Base-by-base conservation (phyloP, 1,140 invertebrate species). In the Ceratina australensis region DNA sequence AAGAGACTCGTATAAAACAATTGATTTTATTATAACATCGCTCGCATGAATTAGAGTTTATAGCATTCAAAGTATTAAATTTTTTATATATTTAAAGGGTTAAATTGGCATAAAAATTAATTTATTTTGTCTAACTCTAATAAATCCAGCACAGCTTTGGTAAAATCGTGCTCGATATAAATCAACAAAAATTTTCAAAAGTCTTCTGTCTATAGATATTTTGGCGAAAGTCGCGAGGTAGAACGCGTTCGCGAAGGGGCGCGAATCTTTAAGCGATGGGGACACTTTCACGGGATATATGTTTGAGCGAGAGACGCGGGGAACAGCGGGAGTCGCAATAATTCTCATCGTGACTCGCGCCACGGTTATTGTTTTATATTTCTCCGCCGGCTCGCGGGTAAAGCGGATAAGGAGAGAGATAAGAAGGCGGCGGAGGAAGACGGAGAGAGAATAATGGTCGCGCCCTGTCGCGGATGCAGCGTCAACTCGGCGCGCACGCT, bases 351-450 rank as follows among this genome's bases (percentile, higher is more conserved):
- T 49, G 73, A 56, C 61, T 66, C 61, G 64, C 73, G 33, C 50
- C 61, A 47, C 20, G 24, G 26, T 78, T 82, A 82, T 78, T 81
- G 66, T 82, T 82, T 81, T 63, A 68, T 72, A 66, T 42, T 81
- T 72, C 28, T 75, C 59, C 28, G 71, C 61, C 13, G 76, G 63
- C 24, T 60, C 33, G 66, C 42, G 42, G 52, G 42, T 24, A 52
- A 69, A 76, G 66, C 74, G 67, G 57, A 69, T 77, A 77, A 72
- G 76, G 72, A 64, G 47, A 20, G 16, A 65, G 79, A 81, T 82
- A 81, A 72, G 63, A 72, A 59, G 54, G 75, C 49, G n/a, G 24
- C n/a, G 5, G 47, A 59, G 66, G 68, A 79, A 74, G 82, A 83
- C 79, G 81, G 54, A 50, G 54, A 64, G 65, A 75, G 33, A 42